Conservation (phyloP, 2,797 vertebrate species). For the Myotis pilosus region DNA sequence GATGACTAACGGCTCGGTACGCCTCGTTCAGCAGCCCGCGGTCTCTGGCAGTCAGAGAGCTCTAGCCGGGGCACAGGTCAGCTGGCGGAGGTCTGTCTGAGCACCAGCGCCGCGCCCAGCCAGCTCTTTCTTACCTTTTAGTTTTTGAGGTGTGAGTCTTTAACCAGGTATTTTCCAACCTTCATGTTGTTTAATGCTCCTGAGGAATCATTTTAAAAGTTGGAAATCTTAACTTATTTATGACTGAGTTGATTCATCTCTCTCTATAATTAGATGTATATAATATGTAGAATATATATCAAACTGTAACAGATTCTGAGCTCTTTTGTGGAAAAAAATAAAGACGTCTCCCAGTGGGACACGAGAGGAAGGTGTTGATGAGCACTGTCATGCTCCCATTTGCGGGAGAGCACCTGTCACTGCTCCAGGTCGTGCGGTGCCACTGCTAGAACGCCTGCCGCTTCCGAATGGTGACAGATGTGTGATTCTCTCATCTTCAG, state of each 20-base stretch:
- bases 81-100: background rate
- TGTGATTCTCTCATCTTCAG: constrained; percentile 4
- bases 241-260: background rate
- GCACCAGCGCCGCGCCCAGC: accelerated
- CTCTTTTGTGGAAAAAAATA: background rate
- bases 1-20: background rate
- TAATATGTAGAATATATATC: background rate
- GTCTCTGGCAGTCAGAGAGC: background rate
- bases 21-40: background rate
- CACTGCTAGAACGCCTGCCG: background rate
- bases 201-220: background rate
- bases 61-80: background rate
- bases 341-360: background rate
- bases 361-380: background rate
- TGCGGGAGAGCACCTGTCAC: background rate
- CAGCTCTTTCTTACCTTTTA: background rate
- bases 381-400: background rate
- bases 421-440: background rate
- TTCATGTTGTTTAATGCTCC: background rate
- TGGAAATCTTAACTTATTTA: background rate
- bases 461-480: background rate
- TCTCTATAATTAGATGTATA: background rate
- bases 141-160: background rate
- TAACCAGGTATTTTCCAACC: background rate
- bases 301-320: background rate